These are phyloP conservation scores for Gambusia affinis DNA, from an alignment of 2,113 vertebrate species.

Conservation along the genomic window DNA sequence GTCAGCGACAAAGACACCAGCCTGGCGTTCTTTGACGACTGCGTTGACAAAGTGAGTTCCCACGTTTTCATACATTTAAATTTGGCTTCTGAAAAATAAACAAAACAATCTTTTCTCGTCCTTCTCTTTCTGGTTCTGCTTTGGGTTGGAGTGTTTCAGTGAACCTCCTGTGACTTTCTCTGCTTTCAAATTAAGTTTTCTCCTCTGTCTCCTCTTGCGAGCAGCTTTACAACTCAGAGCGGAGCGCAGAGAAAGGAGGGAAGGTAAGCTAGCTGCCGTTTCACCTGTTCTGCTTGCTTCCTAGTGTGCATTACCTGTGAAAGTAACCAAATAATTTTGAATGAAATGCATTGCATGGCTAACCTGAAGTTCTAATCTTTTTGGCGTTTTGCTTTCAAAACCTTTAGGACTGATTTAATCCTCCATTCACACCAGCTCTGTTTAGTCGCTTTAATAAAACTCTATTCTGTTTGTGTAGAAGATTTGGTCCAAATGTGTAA, in stretches of 20 bases:
- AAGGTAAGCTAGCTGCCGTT: slow-evolving; percentile 70
- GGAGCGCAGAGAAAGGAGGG: slow-evolving; percentile 69
- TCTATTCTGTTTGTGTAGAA: too few relatives aligned
- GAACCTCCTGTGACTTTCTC: neutral
- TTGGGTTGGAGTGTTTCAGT: neutral
- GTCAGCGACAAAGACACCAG: slow-evolving; percentile 98
- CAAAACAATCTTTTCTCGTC: neutral
- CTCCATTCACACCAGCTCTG: too few relatives aligned
- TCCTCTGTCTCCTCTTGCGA: slow-evolving; percentile 35
- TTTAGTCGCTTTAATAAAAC: too few relatives aligned
- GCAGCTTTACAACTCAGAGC: slow-evolving; percentile 76
- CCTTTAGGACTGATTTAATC: slow-evolving; percentile 1
- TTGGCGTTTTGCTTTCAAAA: neutral
- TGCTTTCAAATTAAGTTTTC: slow-evolving; percentile 25
- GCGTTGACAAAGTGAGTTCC: slow-evolving; percentile 92
- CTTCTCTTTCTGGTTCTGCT: neutral
- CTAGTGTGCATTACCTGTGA: neutral
- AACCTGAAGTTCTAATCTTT: neutral
- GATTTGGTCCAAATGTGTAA: too few relatives aligned
- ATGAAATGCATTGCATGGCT: neutral
- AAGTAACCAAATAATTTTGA: neutral
- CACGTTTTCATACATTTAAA: neutral
- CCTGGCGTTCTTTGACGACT: slow-evolving; percentile 98
- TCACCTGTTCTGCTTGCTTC: slow-evolving; percentile 12
- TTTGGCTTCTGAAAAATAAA: accelerated